Base-by-base conservation (phyloP, 2,797 vertebrate genomes). In the Gymnopithys bicolor region DNA sequence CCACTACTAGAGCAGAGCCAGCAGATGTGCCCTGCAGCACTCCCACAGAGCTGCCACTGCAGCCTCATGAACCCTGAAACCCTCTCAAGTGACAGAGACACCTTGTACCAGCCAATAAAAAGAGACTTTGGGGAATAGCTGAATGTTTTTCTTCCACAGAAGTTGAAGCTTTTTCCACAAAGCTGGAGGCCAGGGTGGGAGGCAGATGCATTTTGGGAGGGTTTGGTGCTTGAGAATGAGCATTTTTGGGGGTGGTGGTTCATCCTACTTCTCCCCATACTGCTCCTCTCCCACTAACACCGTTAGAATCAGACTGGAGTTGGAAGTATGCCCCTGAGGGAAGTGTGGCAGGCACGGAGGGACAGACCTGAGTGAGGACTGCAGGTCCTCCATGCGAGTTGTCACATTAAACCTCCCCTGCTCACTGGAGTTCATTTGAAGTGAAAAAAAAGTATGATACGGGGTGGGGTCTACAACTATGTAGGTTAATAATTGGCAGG, bases 211-310 rank as follows among this genome's bases (percentile, higher is more conserved):
- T 51, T 84, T 48, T 24, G 0, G 24, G 3, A 8, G 11, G 11
- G 2, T 23, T 68, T 9, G 24, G 3, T 4, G 12, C 7, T 7
- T 22, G 3, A 35, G 4, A 32, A 33, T 11, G 12, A 32, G 15
- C 3, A 0, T 45, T 66, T 13, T 10, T 0, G 0, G 32, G 0
- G 27, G 6, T 3, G 0, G 0, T 0, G 11, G 56, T 7, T 7
- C 3, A 21, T 16, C 15, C 13, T 32, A 74, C n/a, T 39, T 28
- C 37, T 39, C 5, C 10, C 9, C 4, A 4, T 9, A 5, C 30
- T 11, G 28, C 6, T 30, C 10, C 30, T 33, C 13, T 33, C 45
- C 41, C 13, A 30, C 18, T 28, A 9, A 18, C 9, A 15, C 16
- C 19, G 13, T 35, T 5, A 7, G 13, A 8, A 1, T 15, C 39